Evolutionary conservation across 1,140 invertebrate genomes (phyloP), one percentile per base, ranked within the genome.

Genomic region (Ladona fulva): DNA sequence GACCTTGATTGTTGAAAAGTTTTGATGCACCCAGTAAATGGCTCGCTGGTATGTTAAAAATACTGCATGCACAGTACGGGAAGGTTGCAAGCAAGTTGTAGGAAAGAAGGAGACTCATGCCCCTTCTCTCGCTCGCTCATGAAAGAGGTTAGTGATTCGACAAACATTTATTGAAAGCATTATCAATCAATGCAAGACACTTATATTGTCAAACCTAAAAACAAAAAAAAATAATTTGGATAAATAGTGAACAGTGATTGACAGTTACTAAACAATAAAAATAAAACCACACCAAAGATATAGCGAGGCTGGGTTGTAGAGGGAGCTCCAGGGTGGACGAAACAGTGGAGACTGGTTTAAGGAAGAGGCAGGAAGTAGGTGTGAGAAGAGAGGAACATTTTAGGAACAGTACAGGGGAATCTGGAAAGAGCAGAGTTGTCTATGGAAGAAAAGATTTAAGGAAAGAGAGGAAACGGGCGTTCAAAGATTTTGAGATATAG

Each of bases 171-270:
- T 16, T 25, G 10, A 74, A 74, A 25, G 25, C 76, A 24, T 42
- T 25, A 77, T 42, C 16, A 77, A 77, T 77, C 37, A 77, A 25
- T 52, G 24, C 66, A 79, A 77, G 24, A 66, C 25, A 79, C 42
- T 75, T 42, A 24, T n/a, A 74, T 19, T 1, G 19, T n/a, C 77
- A 75, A 76, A 78, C 24, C 74, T 42, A 79, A 76, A 29, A 19
- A 59, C 29, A 78, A 29, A 29, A 66, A 59, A 78, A 76, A n/a
- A n/a, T n/a, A n/a, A 78, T 24, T 37, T 74, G 24, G 76, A 76
- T 42, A 24, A 42, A 78, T 42, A 77, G 76, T 78, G 74, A 25
- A 66, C 52, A 66, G 52, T 66, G 52, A 66, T 66, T 66, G n/a
- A 66, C 52, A 66, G 14, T 66, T 19, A 66, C 52, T 19, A 66